Evolutionary conservation across 1,140 invertebrate species (phyloP), one percentile per base, ranked within the genome.

Genomic region (Scaptomyza graminum): DNA sequence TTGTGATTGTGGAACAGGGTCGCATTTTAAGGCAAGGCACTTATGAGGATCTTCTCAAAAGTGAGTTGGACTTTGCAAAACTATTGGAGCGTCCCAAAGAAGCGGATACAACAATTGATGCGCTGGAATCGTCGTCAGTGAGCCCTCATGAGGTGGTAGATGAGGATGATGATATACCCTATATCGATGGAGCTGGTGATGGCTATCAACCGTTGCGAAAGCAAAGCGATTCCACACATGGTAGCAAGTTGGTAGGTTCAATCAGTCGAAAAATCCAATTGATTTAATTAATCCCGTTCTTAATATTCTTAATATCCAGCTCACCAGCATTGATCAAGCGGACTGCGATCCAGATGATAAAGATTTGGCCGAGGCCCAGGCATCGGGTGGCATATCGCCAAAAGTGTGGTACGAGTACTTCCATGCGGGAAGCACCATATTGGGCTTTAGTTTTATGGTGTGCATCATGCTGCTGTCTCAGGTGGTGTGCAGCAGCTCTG

Each of bases 1-100:
- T 98, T 72, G 92, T 97, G 5, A 94, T 97, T 12, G 79, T 98
- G 12, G 95, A 97, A 83, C 94, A 95, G 80, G 96, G 95, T 3
- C 79, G 73, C 15, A 92, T 95, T 12, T 89, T 93, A 46, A 92
- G 92, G 2, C 90, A 94, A 85, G 95, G 95, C 13, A 93, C 92
- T 0, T 95, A 93, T 62, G 82, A 92, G 1, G 93, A 94, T 28
- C 72, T 95, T 0, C 73, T 91, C 0, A 90, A 92, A 2, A 93
- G 92, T 44, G 93, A 93, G 41, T 72, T 93, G n/a, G 93, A 95
- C 67, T 94, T 95, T 75, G 92, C 92, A 0, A 93, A 94, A 70
- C 66, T 94, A 25, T 56, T 94, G 11, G 91, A 93, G 62, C 90
- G 85, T 22, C 81, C 79, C 2, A 92, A 92, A n/a, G 77, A 90